A percentile compares a stretch with the other conserved stretches of the same genome.
phyloP scores from a whole-genome alignment of 2,888 invertebrate species.

The Meteorus colon region DNA sequence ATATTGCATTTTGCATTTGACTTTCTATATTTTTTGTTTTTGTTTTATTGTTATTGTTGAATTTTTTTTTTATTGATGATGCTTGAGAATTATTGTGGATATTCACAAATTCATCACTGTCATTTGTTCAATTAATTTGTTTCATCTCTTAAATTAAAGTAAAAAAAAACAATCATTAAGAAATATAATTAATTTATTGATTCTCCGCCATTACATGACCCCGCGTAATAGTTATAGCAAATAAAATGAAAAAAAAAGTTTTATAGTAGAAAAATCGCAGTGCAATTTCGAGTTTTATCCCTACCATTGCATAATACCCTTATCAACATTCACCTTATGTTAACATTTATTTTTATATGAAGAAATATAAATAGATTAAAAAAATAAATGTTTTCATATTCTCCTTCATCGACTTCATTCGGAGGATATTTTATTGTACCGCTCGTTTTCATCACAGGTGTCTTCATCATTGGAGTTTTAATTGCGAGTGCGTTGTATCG shows the following conservation, averaged over 20 bases:
- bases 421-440: slow-evolving; percentile 33
- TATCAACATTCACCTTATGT: background rate
- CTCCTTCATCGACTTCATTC: slow-evolving; percentile 37
- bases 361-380: background rate
- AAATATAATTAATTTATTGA: background rate
- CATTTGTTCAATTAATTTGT: slow-evolving; percentile 1
- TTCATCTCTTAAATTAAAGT: background rate
- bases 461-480: slow-evolving; percentile 37
- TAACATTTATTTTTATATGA: background rate
- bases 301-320: slow-evolving; percentile 30
- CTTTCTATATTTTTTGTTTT: background rate
- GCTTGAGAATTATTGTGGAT: slow-evolving; percentile 28
- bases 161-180: background rate
- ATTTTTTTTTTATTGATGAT: slow-evolving; percentile 19
- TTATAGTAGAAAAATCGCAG: slow-evolving; percentile 5
- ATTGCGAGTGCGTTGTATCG: slow-evolving; percentile 34
- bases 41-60: background rate
- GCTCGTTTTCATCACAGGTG: slow-evolving; percentile 41
- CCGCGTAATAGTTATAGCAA: background rate
- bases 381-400: slow-evolving; percentile 4
- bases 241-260: background rate
- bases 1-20: slow-evolving; percentile 28
- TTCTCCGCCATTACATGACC: slow-evolving; percentile 11
- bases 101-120: slow-evolving; percentile 25
- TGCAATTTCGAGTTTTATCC: slow-evolving; percentile 17